Conservation (phyloP, 2,888 invertebrate genomes). For the Pecten maximus region DNA sequence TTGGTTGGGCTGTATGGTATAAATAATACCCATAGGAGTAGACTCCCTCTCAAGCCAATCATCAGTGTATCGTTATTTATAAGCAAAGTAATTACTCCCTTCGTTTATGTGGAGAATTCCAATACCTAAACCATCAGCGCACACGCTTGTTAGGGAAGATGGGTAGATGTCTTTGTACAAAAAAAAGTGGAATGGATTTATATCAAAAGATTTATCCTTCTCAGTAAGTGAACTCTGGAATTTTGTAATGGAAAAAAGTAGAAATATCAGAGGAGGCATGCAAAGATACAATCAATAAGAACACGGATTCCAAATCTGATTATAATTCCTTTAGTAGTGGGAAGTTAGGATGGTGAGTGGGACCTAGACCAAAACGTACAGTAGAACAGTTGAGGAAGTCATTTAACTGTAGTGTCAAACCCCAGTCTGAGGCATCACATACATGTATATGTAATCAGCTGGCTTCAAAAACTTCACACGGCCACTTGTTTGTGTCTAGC, state of each 20-base stretch:
- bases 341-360: constrained; percentile 24
- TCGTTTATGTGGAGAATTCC: constrained; percentile 2
- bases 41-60: constrained; percentile 17
- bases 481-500: constrained; percentile 30
- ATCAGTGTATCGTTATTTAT: constrained; percentile 26
- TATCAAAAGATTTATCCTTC: background rate
- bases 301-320: constrained; percentile 31
- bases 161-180: constrained; percentile 4
- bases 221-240: background rate
- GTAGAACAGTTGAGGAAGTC: background rate
- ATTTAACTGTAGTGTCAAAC: background rate
- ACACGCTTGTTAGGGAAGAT: constrained; percentile 3
- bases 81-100: constrained; percentile 1
- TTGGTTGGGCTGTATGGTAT: constrained; percentile 5
- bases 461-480: background rate
- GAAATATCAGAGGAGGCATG: constrained; percentile 33
- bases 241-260: constrained; percentile 20
- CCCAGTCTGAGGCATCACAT: background rate
- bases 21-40: constrained; percentile 17
- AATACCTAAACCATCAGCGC: background rate
- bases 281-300: constrained; percentile 27
- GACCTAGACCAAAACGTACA: background rate
- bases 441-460: constrained; percentile 24
- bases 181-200: background rate
- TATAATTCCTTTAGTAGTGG: constrained; percentile 15